Percentiles rank a stretch among this genome's conserved stretches.
Conservation (phyloP, 2,797 vertebrate species). For the Gobionotothen gibberifrons region DNA sequence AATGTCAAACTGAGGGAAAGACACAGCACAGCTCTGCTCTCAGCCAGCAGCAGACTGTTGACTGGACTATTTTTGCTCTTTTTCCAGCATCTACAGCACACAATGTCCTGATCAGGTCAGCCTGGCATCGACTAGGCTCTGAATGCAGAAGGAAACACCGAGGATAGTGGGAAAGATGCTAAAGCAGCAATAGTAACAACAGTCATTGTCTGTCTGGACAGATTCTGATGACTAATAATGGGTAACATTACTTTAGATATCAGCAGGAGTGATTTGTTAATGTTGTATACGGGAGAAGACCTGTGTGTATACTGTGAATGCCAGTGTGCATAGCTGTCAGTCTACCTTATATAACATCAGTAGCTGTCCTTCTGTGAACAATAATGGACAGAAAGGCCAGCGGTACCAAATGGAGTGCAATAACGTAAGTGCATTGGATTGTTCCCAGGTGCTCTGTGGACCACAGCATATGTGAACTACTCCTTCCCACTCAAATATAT, state of each 20-base stretch:
- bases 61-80: slow-evolving; percentile 39
- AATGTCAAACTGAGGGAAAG: slow-evolving; percentile 78
- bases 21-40: slow-evolving; percentile 36
- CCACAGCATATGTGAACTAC: slow-evolving; percentile 17
- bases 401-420: slow-evolving; percentile 34
- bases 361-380: slow-evolving; percentile 29
- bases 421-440: slow-evolving; percentile 36
- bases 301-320: neutral
- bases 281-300: slow-evolving; percentile 27
- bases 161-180: neutral
- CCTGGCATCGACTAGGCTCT: neutral
- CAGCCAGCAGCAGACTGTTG: slow-evolving; percentile 28
- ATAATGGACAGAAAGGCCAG: slow-evolving; percentile 31
- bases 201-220: slow-evolving; percentile 4
- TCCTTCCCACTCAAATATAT: slow-evolving; percentile 14
- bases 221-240: slow-evolving; percentile 15
- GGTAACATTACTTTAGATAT: slow-evolving; percentile 19
- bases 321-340: slow-evolving; percentile 2
- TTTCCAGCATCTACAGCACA: slow-evolving; percentile 13
- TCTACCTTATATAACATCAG: slow-evolving; percentile 23
- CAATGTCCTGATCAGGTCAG: slow-evolving; percentile 35
- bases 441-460: slow-evolving; percentile 23
- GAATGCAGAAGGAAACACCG: slow-evolving; percentile 21
- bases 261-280: slow-evolving; percentile 36
- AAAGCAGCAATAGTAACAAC: neutral